Evolutionary conservation across 2,797 vertebrate species (phyloP), one percentile per base, ranked within the genome.

Genomic region (Salmo trutta): DNA sequence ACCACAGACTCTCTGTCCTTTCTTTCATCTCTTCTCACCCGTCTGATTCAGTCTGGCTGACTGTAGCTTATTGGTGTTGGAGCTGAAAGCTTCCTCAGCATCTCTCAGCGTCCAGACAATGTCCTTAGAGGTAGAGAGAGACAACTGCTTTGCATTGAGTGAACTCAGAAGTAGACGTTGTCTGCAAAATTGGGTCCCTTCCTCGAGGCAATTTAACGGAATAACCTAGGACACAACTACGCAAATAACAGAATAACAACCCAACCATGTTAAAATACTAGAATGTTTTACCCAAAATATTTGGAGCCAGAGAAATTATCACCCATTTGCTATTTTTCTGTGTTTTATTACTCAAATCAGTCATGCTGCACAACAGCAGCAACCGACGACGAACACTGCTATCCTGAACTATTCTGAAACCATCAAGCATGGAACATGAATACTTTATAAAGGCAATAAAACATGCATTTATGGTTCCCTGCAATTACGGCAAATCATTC

Each of bases 391-490:
- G n/a, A 62, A 79, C 17, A 74, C 77, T 21, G 81, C 84, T 85
- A 84, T 90, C 82, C 74, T 87, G 88, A 91, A 90, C 88, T 86
- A 80, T 83, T 88, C 84, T 29, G 78, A 85, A 81, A 83, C 87
- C 88, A 91, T 93, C 88, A 89, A 83, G 84, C 85, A 88, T 62
- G 41, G 81, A 66, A 81, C 88, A 93, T 93, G 87, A 93, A 94
- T 93, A 89, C 90, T 93, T 94, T 92, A 94, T 93, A 91, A 91
- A 87, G 88, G 89, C 84, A 87, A 91, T 94, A 93, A 93, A 93
- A 86, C 84, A 86, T 84, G 79, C 82, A 77, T 93, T 93, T 93
- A 92, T 81, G 83, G 87, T 82, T 51, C 56, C 73, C 85, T 68
- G 90, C 88, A 92, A 91, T 93, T 88, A 93, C 41, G 77, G 76